Evolutionary conservation across 2,888 invertebrate species (phyloP), one percentile per base, ranked within the genome.

Genomic region (Lissonota sp.): DNA sequence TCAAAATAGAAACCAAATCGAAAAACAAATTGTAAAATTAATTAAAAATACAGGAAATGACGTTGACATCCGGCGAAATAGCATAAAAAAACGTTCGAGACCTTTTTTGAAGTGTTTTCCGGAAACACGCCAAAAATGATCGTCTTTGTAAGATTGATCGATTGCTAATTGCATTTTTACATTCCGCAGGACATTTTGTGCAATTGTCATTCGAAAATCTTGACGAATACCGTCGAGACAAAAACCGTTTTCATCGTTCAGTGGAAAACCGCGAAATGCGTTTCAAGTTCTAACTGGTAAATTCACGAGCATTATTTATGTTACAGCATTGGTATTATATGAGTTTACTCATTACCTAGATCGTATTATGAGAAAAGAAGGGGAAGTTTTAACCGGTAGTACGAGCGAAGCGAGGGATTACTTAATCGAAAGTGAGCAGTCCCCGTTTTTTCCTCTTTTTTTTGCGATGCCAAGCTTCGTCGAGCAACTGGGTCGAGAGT

Each of bases 401-500:
- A 72, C 62, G 66, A 64, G 71, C 58, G 58, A 66, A 80, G 42
- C 79, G 69, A 85, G 80, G 83, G 84, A 88, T 88, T 89, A 89
- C 88, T 88, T 88, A 89, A 90, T 90, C 88, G 87, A 89, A 89
- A 89, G 88, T 89, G 86, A 88, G 85, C 85, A 87, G 86, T 44
- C 42, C 84, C 82, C 83, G 85, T 82, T 84, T 26, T 26, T 26
- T 26, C 26, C 26, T 26, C 26, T 26, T 26, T 26, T 26, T 26
- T 26, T 82, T 70, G 82, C 79, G 82, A 83, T 80, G 87, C 84
- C 76, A 87, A 84, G 90, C 89, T 89, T 84, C 85, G 86, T 74
- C 87, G 88, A 89, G 86, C 86, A 90, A 88, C 87, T 90, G 86
- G 89, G 88, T 89, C 88, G 88, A 87, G 87, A 85, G 85, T 86